These are phyloP conservation scores for Anoplopoma fimbria DNA, from an alignment of 2,113 vertebrate genomes.

Conservation along the genomic window DNA sequence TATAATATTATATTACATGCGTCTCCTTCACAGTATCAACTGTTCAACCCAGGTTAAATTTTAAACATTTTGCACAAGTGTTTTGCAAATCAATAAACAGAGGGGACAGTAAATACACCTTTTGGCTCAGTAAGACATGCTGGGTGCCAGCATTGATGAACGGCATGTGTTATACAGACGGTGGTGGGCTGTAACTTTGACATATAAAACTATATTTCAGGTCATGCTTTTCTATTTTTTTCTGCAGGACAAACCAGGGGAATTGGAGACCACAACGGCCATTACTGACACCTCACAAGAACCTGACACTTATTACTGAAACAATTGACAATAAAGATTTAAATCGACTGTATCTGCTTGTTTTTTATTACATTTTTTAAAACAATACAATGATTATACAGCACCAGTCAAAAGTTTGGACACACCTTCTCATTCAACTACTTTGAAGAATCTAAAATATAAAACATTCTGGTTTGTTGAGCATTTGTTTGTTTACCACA, in stretches of 20 bases:
- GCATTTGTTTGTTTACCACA: too few relatives aligned
- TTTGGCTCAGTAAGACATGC: neutral
- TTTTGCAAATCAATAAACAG: neutral
- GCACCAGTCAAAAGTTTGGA: too few relatives aligned
- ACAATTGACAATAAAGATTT: conserved; percentile 46
- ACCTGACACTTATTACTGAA: neutral
- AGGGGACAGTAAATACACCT: neutral
- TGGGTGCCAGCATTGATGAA: too few relatives aligned
- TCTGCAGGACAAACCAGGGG: conserved; percentile 23
- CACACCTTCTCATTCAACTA: too few relatives aligned
- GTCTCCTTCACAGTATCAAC: neutral
- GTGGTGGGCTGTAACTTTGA: neutral
- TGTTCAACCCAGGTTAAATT: neutral
- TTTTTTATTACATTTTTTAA: neutral
- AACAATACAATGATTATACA: neutral
- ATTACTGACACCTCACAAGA: neutral
- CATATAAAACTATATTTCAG: neutral
- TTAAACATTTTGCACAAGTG: neutral
- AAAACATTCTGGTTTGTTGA: too few relatives aligned
- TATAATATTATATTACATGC: neutral
- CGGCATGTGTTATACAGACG: neutral
- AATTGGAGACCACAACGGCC: neutral
- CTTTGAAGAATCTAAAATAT: too few relatives aligned
- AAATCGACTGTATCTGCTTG: neutral
- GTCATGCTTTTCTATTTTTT: neutral